Evolutionary conservation across 2,888 invertebrate genomes (phyloP), one percentile per base, ranked within the genome.

Genomic region (Caradrina clavipalpis): DNA sequence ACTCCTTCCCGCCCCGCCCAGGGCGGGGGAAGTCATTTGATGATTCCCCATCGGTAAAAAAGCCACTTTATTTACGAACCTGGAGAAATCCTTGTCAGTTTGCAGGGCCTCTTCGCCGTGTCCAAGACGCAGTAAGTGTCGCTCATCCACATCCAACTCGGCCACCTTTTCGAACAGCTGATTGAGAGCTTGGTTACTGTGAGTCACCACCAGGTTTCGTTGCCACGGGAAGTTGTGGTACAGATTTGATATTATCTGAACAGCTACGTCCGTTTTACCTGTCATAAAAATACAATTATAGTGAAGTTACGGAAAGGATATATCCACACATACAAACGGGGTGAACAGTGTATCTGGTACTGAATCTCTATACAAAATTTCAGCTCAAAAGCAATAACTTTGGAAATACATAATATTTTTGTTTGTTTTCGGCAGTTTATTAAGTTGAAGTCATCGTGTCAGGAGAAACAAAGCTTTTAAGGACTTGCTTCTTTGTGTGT

Each of bases 151-250:
- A 90, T 99, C 99, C 72, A 99, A 94, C 2, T 98, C 98, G 93
- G 99, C 99, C 81, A 99, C 99, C 95, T 99, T 99, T 93, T 99
- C 99, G 94, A 99, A 99, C 73, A 99, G 97, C 94, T 99, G 99
- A 96, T 99, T 99, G 59, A 99, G 96, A 0, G 99, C 99, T 95
- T 99, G 99, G 97, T 99, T 99, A 61, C 99, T 99, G 95, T 99
- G 99, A 0, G 99, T 99, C 0, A 99, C 99, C 86, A 99, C 99
- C 62, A 99, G 96, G 0, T 99, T 99, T 55, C 99, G 97, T 91
- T 99, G 99, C 94, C 99, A 98, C 0, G 99, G 99, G 94, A 99
- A 99, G 94, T 99, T 99, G 96, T 99, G 99, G 93, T 99, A 99
- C 67, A 99, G 96, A 92, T 99, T 99, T 15, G 99, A 99, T 88